Evolutionary conservation across 2,113 vertebrate genomes (phyloP).

Genomic region (Lagopus muta): DNA sequence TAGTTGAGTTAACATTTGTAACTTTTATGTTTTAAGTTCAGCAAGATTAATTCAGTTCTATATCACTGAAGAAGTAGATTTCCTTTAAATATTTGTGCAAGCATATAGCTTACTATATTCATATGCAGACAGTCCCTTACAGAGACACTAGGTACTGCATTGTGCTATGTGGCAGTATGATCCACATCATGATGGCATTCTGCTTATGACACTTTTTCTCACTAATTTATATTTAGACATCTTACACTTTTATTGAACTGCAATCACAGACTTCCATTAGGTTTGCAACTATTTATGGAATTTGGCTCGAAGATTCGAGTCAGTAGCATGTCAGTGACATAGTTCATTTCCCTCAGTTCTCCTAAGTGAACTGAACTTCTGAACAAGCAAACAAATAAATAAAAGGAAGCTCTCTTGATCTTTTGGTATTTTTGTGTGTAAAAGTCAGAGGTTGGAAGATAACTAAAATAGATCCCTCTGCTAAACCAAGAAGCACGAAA

Average conservation of each 20-base stretch:
- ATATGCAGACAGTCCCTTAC: background rate
- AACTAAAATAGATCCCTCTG: background rate
- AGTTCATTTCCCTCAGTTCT: background rate
- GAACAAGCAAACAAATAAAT: background rate
- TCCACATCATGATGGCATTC: background rate
- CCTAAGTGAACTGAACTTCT: background rate
- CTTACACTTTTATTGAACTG: background rate
- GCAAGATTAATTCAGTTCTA: background rate
- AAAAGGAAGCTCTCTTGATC: background rate
- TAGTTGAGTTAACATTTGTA: background rate
- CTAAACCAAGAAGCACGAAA: background rate
- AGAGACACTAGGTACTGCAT: background rate
- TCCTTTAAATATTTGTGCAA: rapidly evolving
- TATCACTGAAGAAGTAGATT: background rate
- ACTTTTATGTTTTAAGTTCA: background rate
- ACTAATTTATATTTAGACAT: rapidly evolving
- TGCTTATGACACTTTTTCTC: background rate
- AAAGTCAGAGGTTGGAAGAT: background rate
- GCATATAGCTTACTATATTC: background rate
- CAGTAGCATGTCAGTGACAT: background rate
- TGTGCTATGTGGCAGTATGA: background rate
- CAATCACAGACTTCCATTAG: background rate
- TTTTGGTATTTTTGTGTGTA: background rate
- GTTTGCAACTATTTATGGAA: background rate
- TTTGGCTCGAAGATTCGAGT: background rate